These are phyloP conservation scores for Pyrgilauda ruficollis DNA, from an alignment of 2,113 vertebrate species.

Conservation along the genomic window DNA sequence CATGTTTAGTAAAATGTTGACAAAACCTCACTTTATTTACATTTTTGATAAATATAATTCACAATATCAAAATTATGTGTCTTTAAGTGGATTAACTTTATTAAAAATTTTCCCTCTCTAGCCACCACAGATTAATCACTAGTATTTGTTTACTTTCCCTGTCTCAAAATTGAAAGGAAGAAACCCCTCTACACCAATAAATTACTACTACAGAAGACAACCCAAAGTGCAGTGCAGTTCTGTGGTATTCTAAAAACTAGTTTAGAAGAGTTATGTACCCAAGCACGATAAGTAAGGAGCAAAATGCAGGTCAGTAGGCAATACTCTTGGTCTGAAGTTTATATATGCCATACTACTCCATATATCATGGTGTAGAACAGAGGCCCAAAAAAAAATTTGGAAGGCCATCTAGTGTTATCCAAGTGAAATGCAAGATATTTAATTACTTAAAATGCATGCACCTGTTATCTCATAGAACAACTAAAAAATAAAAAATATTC, in stretches of 20 bases:
- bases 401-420: slow-evolving; percentile 39
- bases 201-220: not conserved
- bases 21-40: not conserved
- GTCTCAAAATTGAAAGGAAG: not conserved
- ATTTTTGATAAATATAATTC: not conserved
- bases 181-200: not conserved
- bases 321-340: not conserved
- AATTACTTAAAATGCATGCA: not conserved
- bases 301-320: not conserved
- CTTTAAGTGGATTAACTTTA: not conserved
- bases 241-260: not conserved
- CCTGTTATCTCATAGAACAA: not conserved
- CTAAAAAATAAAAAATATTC: not conserved
- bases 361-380: not conserved
- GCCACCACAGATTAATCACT: not conserved
- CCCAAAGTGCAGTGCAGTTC: not conserved
- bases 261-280: not conserved
- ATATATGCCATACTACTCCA: not conserved
- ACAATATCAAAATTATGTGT: not conserved
- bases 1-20: not conserved
- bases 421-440: not conserved
- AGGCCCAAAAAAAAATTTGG: not conserved
- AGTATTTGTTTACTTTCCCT: not conserved
- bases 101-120: not conserved
- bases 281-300: not conserved